Conservation (phyloP, 30 jellyfish, hydroid and myxozoan species). For the Phacellophora camtschatica region DNA sequence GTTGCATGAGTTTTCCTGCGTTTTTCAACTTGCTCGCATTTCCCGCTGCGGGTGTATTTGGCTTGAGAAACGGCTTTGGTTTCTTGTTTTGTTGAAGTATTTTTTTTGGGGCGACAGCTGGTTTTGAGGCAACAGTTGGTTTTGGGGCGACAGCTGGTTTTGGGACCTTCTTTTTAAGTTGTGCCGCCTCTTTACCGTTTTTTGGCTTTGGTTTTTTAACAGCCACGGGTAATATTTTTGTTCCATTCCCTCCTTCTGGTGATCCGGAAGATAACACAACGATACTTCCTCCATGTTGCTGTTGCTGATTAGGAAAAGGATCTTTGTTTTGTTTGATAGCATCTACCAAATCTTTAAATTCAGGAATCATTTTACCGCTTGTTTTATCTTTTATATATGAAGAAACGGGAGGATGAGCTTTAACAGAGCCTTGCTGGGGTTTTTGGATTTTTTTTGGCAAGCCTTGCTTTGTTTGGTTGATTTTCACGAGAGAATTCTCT, state of each 20-base stretch:
- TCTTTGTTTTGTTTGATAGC: slow-evolving; percentile 45
- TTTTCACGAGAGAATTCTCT: background rate
- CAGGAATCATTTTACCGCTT: slow-evolving; percentile 28
- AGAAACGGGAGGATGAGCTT: background rate
- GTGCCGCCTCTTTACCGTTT: background rate
- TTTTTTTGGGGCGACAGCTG: background rate
- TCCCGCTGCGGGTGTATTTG: too few species aligned
- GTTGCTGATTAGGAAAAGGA: slow-evolving; percentile 46
- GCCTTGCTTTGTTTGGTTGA: background rate
- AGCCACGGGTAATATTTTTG: background rate
- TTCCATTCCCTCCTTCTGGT: background rate
- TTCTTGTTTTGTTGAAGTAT: too few species aligned
- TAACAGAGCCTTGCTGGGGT: background rate
- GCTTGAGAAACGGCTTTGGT: too few species aligned
- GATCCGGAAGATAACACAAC: slow-evolving; percentile 17
- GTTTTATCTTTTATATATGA: background rate
- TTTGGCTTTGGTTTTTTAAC: background rate
- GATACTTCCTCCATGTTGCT: slow-evolving; percentile 23
- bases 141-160: background rate
- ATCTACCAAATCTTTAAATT: slow-evolving; percentile 47
- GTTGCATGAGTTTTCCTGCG: background rate
- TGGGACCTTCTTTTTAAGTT: slow-evolving; percentile 1
- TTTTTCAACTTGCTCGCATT: background rate
- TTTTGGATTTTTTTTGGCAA: background rate
- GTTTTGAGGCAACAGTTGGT: background rate